Percentiles rank a stretch among this genome's conserved stretches.
These are phyloP conservation scores for Lutra lutra DNA, from an alignment of 2,797 vertebrate genomes.

Conservation along the genomic window DNA sequence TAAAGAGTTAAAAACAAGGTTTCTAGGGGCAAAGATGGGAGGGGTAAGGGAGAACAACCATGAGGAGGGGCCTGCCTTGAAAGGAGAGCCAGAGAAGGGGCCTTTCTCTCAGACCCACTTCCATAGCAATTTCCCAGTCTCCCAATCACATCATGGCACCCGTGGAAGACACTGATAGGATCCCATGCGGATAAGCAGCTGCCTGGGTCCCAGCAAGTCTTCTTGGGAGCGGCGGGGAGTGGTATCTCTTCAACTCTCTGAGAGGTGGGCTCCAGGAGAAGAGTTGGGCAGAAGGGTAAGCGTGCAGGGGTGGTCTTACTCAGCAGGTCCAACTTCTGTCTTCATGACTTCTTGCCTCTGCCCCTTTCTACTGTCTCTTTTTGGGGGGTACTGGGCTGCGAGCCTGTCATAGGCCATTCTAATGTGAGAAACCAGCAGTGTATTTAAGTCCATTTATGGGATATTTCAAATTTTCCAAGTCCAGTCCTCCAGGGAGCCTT, in stretches of 20 bases:
- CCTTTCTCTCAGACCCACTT: fast-evolving
- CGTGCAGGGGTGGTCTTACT: neutral
- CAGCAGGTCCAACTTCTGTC: neutral
- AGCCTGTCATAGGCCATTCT: neutral
- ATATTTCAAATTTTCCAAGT: neutral
- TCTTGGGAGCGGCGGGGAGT: fast-evolving
- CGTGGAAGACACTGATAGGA: fast-evolving
- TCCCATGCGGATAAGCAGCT: neutral
- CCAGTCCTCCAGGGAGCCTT: neutral
- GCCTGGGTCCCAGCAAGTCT: neutral
- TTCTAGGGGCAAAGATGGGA: neutral
- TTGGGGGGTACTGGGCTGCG: neutral
- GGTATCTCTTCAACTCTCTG: fast-evolving
- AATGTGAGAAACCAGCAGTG: neutral
- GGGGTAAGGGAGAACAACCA: neutral
- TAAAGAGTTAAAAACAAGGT: neutral
- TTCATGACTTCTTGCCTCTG: neutral
- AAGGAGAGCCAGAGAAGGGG: neutral
- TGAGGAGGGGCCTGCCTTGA: neutral
- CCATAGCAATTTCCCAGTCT: fast-evolving
- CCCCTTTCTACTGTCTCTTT: neutral
- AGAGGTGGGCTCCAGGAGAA: neutral
- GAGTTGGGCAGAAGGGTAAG: too few species aligned
- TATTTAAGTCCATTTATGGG: neutral
- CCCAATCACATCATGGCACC: fast-evolving